Evolutionary conservation across 2,113 vertebrate species (phyloP).

Genomic region (Dascyllus trimaculatus): DNA sequence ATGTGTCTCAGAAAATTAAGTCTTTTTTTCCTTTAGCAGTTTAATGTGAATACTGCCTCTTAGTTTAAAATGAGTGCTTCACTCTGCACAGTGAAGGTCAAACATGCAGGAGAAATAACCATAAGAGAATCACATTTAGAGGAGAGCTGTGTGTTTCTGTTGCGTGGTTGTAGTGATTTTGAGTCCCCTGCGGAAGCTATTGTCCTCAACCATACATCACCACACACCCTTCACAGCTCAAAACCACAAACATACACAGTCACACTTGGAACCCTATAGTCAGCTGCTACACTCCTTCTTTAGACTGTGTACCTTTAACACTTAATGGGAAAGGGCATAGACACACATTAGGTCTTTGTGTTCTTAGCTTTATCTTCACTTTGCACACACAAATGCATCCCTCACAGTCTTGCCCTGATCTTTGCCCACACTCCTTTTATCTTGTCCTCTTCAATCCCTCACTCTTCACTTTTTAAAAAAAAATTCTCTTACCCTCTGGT

Average conservation of each 20-base stretch:
- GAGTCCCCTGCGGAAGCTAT: neutral
- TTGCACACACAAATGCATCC: conserved; percentile 8
- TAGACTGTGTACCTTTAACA: conserved; percentile 6
- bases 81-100: neutral
- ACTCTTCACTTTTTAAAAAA: conserved; percentile 9
- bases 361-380: conserved; percentile 23
- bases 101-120: neutral
- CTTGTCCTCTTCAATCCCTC: conserved; percentile 45
- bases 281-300: neutral
- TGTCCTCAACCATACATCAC: conserved; percentile 6
- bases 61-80: neutral
- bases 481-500: conserved; percentile 24
- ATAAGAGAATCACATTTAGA: no score
- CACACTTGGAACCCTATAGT: neutral
- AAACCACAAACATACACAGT: conserved; percentile 4
- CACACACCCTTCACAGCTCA: neutral
- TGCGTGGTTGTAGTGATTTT: neutral
- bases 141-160: no score
- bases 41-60: neutral
- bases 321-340: neutral
- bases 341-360: conserved; percentile 20
- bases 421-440: conserved; percentile 34
- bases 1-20: no score
- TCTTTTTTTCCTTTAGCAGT: neutral
- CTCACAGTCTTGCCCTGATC: conserved; percentile 37